phyloP scores from a whole-genome alignment of 1,140 invertebrate species.

The Mylabris phalerata region DNA sequence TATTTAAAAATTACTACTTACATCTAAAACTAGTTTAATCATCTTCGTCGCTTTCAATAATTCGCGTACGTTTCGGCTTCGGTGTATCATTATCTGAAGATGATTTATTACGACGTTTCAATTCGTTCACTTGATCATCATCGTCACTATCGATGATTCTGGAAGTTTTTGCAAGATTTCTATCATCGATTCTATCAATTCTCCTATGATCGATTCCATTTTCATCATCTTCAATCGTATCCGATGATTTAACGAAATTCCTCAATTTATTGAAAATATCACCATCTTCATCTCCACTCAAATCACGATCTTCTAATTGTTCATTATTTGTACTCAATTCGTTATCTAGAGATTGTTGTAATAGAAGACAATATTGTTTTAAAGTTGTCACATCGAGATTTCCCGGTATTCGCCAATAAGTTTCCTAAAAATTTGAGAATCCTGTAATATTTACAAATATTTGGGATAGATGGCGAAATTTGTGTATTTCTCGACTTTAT shows the following conservation, averaged over 20 bases:
- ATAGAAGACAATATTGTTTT: conserved; percentile 41
- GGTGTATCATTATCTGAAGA: conserved; percentile 26
- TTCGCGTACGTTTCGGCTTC: conserved; percentile 20
- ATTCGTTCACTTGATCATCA: conserved; percentile 7
- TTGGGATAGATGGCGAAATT: background rate
- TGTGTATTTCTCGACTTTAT: background rate
- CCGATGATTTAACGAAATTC: conserved; percentile 12
- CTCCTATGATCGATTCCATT: background rate
- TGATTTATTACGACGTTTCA: conserved; percentile 19
- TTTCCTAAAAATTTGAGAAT: conserved; percentile 40
- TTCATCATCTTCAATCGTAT: background rate
- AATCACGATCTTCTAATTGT: conserved; percentile 7
- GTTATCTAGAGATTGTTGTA: conserved; percentile 44
- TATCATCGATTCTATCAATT: background rate
- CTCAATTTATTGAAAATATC: conserved; percentile 34
- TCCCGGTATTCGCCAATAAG: conserved; percentile 55
- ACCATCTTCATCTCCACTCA: conserved; percentile 34
- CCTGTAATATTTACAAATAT: conserved; percentile 1
- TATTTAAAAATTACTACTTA: no score
- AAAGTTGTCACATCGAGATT: conserved; percentile 44
- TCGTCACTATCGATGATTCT: conserved; percentile 23
- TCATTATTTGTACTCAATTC: conserved; percentile 33
- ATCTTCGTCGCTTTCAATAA: conserved; percentile 32
- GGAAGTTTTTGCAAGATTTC: background rate
- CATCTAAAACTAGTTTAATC: conserved; percentile 2